Evolutionary conservation across 1,140 invertebrate species (phyloP), one percentile per base, ranked within the genome.

Genomic region (Thaumatotibia leucotreta): DNA sequence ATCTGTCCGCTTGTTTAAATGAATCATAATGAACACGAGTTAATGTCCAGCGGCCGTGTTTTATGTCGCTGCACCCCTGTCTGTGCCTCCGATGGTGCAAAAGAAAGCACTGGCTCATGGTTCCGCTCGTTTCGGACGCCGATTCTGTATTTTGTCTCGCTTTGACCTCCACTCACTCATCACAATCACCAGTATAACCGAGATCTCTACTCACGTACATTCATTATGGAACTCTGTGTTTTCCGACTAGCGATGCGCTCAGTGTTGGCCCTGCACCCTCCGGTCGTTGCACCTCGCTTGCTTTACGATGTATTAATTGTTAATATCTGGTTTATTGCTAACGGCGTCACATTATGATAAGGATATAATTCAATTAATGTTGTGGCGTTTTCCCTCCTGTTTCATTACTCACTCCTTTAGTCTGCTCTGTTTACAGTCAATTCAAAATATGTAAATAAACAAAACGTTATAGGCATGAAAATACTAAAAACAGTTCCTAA

Each of bases 71-170:
- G 33, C 33, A n/a, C 33, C 33, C 33, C 33, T 35, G 33, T 35
- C 4, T n/a, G 33, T 2, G 11, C 31, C 31, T 32, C 33, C 33
- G 11, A 35, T n/a, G 32, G 33, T 35, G 33, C 33, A 52, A 35
- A 64, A 69, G 63, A 64, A 66, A 68, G 64, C 52, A 66, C 52
- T 68, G 70, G n/a, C 24, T 72, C 65, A 64, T 73, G 65, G 65
- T 74, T 73, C 66, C 68, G 67, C 66, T 73, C 68, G 68, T 75
- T 73, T 68, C 76, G 74, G 73, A 72, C 63, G 54, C 50, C 69
- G 67, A 29, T 67, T 72, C 8, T 58, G 31, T 29, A 17, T 23
- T 50, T 27, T 33, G n/a, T 63, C 61, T 35, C 61, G 33, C 61
- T 22, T 63, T 63, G 17, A 58, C 24, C 24, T 29, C 11, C 39